Evolutionary conservation across 2,888 invertebrate genomes (phyloP).

Genomic region (Brachylomia viminalis): DNA sequence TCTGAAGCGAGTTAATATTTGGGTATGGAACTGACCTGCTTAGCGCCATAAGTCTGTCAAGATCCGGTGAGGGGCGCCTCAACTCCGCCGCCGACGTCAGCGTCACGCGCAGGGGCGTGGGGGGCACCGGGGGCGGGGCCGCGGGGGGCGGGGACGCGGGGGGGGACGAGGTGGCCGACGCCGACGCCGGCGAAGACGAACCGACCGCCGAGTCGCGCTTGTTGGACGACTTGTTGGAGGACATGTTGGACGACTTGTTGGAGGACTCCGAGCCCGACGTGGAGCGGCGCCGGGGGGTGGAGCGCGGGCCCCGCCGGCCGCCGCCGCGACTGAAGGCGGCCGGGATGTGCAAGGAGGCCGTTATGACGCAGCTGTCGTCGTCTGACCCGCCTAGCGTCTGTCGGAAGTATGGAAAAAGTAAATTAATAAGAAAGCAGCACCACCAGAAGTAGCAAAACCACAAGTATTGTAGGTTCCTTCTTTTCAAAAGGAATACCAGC

Average conservation of each 20-base stretch:
- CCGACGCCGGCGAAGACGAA: constrained; percentile 84
- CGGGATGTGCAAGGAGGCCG: constrained; percentile 95
- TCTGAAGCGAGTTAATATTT: not conserved
- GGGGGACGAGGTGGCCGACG: constrained; percentile 87
- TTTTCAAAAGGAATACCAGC: not conserved
- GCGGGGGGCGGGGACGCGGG: constrained; percentile 75
- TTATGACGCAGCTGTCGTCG: constrained; percentile 92
- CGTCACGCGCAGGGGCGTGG: constrained; percentile 86
- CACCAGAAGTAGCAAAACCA: not conserved
- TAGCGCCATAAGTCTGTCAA: constrained; percentile 81
- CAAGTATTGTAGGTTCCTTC: not conserved
- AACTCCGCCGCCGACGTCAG: constrained; percentile 91
- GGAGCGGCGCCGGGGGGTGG: constrained; percentile 81
- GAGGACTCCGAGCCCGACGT: constrained; percentile 82
- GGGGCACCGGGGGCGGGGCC: constrained; percentile 72
- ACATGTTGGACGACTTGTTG: constrained; percentile 57
- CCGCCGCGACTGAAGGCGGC: constrained; percentile 85
- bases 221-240: constrained; percentile 58
- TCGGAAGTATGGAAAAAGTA: not conserved
- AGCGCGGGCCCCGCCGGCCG: constrained; percentile 69
- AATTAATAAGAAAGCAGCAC: not conserved
- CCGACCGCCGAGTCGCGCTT: constrained; percentile 85
- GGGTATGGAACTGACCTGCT: constrained; percentile 72
- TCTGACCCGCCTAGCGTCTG: constrained; percentile 91
- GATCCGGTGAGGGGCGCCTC: constrained; percentile 82